Evolutionary conservation across 23 tunicate genomes (phyloP), one percentile per base, ranked within the genome.

Genomic region (Clavelina lepadiformis): DNA sequence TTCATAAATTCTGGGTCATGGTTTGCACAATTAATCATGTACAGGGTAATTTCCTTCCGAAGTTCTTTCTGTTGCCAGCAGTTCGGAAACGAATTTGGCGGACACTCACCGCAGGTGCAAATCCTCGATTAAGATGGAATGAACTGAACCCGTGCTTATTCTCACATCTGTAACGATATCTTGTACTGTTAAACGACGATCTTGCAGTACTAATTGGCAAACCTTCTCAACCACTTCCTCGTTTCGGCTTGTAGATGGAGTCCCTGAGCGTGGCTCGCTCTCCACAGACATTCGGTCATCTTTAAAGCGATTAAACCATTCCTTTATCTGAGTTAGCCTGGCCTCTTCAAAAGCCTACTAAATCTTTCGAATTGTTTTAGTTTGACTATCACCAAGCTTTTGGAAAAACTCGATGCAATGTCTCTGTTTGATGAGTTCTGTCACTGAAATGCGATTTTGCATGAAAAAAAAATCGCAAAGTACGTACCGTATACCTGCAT

Each of bases 21-120:
- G 25, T 63, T 63, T 63, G 68, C 68, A 35, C n/a, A 7, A 63
- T 63, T 51, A 15, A 36, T 25, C 68, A 63, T 63, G 68, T 63
- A 28, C 49, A 18, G 5, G 30, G 50, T 5, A 21, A 63, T 63
- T 63, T 63, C 68, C 68, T 35, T 36, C 21, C 50, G 68, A 30
- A 63, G 68, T 36, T 63, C 68, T 51, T 58, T 63, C 68, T 63
- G 68, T 63, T 63, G 68, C 68, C 68, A 63, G 68, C 68, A 63
- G 49, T 51, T 63, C 38, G 49, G 68, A 51, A 35, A 63, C 50
- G 25, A 63, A 63, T 63, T 8, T 24, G 59, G 26, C 20, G 21
- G 7, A 13, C 59, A n/a, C n/a, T 53, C 50, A 36, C 50, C 68
- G 50, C 49, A 36, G 5, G 50, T 15, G 5, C 68, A 63, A 36